Conservation (phyloP, 2,888 invertebrate genomes). For the Tineola bisselliella region DNA sequence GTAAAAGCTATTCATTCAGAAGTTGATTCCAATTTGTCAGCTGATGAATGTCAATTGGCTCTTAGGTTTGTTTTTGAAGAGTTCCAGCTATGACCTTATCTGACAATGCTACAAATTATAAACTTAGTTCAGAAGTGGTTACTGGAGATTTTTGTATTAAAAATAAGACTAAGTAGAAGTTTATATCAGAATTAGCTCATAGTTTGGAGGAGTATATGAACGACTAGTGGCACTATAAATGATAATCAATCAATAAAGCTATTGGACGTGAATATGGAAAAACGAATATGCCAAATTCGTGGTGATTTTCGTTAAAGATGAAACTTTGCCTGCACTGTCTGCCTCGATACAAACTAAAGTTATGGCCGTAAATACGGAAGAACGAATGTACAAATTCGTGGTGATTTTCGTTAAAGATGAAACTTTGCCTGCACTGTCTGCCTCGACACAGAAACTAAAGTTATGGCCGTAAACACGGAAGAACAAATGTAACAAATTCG, state of each 20-base stretch:
- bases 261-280: slow-evolving; percentile 10
- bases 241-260: too few relatives aligned
- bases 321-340: too few relatives aligned
- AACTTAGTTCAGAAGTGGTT: slow-evolving; percentile 18
- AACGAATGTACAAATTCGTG: too few relatives aligned
- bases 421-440: too few relatives aligned
- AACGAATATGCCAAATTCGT: too few relatives aligned
- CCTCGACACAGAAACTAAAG: too few relatives aligned
- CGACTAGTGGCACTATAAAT: slow-evolving; percentile 17
- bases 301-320: too few relatives aligned
- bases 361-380: too few relatives aligned
- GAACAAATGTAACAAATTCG: too few relatives aligned
- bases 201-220: slow-evolving; percentile 19
- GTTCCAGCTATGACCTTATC: slow-evolving; percentile 16
- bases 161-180: slow-evolving; percentile 16
- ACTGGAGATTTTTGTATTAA: slow-evolving; percentile 10
- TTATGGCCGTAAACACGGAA: too few relatives aligned
- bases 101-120: slow-evolving; percentile 20
- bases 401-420: too few relatives aligned
- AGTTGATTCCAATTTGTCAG: slow-evolving; percentile 20
- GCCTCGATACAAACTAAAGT: too few relatives aligned
- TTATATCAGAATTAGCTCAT: slow-evolving; percentile 18
- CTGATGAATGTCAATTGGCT: slow-evolving; percentile 20
- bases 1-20: slow-evolving; percentile 22
- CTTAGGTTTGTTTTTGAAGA: slow-evolving; percentile 15